Percentiles rank a stretch among this genome's conserved stretches.
Conservation (phyloP, 2,888 invertebrate genomes). For the Pseudococcus jackbeardsleyi region DNA sequence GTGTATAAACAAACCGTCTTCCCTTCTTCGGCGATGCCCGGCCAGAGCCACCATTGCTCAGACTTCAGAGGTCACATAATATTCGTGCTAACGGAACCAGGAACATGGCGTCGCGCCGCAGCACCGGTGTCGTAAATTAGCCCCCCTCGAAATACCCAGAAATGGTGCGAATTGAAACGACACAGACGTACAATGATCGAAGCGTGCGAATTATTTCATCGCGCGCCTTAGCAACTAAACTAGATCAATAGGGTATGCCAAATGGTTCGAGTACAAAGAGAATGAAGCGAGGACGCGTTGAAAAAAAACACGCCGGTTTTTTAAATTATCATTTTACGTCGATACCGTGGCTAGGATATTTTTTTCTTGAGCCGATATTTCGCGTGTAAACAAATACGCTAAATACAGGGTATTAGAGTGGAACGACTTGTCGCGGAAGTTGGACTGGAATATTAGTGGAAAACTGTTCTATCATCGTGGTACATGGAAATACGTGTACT, state of each 20-base stretch:
- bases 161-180: slow-evolving; percentile 25
- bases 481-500: neutral
- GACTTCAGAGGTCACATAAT: slow-evolving; percentile 3
- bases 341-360: neutral
- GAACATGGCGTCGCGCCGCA: neutral
- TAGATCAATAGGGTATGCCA: slow-evolving; percentile 14
- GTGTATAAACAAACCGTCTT: neutral
- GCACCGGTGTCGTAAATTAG: neutral
- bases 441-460: neutral
- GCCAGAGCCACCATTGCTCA: neutral
- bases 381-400: neutral
- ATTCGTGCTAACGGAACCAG: slow-evolving; percentile 12
- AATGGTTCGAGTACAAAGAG: neutral
- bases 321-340: neutral
- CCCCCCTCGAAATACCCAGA: neutral
- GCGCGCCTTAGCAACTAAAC: slow-evolving; percentile 10
- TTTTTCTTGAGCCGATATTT: neutral
- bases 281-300: neutral
- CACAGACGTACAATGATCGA: slow-evolving; percentile 1
- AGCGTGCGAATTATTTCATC: slow-evolving; percentile 28
- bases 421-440: slow-evolving; percentile 19
- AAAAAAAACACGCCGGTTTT: neutral
- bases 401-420: neutral
- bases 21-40: neutral
- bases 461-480: neutral